Evolutionary conservation across 2,888 invertebrate species (phyloP).

Genomic region (Chalcosyrphus nemorum): DNA sequence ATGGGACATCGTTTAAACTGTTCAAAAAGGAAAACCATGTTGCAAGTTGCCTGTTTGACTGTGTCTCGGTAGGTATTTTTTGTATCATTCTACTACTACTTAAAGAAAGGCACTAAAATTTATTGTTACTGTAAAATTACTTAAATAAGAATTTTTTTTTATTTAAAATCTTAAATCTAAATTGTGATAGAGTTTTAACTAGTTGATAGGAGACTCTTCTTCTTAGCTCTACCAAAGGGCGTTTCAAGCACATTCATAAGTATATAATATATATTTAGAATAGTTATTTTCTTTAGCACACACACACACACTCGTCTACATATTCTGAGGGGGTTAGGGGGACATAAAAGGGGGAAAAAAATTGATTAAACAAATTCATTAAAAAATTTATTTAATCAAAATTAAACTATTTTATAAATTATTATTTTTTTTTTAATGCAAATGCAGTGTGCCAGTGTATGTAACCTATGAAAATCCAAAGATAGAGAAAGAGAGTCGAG

Average conservation of each 20-base stretch:
- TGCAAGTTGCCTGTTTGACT: slow-evolving; percentile 19
- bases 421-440: slow-evolving; percentile 1
- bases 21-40: slow-evolving; percentile 1
- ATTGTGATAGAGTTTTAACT: slow-evolving; percentile 33
- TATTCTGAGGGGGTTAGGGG: too few relatives aligned
- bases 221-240: slow-evolving; percentile 22
- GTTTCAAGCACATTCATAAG: slow-evolving; percentile 54
- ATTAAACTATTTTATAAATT: background rate
- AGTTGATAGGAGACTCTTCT: slow-evolving; percentile 35
- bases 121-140: slow-evolving; percentile 43
- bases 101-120: slow-evolving; percentile 53
- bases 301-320: slow-evolving; percentile 40
- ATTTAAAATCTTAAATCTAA: slow-evolving; percentile 48
- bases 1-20: slow-evolving; percentile 20
- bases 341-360: too few relatives aligned
- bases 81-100: slow-evolving; percentile 58
- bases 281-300: background rate
- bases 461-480: slow-evolving; percentile 38
- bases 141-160: slow-evolving; percentile 58
- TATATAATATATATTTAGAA: background rate
- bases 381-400: slow-evolving; percentile 5
- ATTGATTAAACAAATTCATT: slow-evolving; percentile 17
- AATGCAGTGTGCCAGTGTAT: slow-evolving; percentile 33
- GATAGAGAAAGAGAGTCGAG: slow-evolving; percentile 6
- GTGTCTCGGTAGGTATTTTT: slow-evolving; percentile 29